Evolutionary conservation across 2,797 vertebrate species (phyloP), one percentile per base, ranked within the genome.

Genomic region (Dromococcyx pavoninus): DNA sequence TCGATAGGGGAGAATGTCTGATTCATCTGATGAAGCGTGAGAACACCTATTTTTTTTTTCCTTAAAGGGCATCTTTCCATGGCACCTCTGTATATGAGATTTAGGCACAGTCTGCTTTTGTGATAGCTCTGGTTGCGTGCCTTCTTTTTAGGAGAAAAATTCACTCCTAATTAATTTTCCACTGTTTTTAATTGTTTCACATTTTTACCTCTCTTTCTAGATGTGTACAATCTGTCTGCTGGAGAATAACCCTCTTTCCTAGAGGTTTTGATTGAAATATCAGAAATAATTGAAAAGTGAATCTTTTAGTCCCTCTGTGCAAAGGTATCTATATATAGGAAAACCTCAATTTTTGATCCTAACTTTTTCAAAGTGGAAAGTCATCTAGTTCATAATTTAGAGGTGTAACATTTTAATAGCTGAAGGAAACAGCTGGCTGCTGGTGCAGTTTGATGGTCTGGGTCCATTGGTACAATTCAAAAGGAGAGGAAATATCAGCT

Each of bases 241-340:
- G 50, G 69, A 76, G 65, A 71, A 37, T 83, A 79, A 65, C n/a
- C 9, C 22, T 67, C 23, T 71, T 76, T 96, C 43, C 25, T 89
- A 46, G 46, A 86, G 22, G 44, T 77, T 87, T 94, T 67, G 78
- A 65, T 89, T 72, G 83, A 89, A 93, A 64, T 85, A 70, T 19
- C 43, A 82, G 48, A 82, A 89, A 57, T 91, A 93, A 86, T 77
- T 91, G 81, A 57, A 80, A 88, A 73, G 22, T 54, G 32, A 80
- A 58, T 89, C 13, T 77, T 66, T 11, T 39, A 61, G 57, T 89
- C 65, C 57, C 50, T 61, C 5, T 61, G 30, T 83, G 94, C 84
- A 73, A 51, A 58, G 8, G 8, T 58, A 35, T 28, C 79, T 67
- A 39, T 78, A 54, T 88, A 69, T 4, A 75, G 69, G 50, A 89